These are phyloP conservation scores for Sebastes nivosus DNA, from an alignment of 2,797 vertebrate species.

Conservation along the genomic window DNA sequence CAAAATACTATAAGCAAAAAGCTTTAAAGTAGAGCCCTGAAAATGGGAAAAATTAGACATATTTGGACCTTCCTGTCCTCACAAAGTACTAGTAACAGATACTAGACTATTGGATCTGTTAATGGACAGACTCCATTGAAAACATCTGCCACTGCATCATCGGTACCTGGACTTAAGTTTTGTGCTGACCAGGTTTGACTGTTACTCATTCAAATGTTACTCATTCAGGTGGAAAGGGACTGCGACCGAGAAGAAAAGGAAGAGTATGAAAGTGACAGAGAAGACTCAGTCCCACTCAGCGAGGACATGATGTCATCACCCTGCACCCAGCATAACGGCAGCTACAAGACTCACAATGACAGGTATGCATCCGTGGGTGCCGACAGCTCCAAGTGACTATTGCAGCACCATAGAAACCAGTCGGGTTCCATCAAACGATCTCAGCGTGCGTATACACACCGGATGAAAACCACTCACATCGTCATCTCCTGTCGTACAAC, in stretches of 20 bases:
- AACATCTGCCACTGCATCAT: not conserved
- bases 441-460: not conserved
- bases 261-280: constrained; percentile 77
- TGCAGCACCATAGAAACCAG: not conserved
- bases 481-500: not conserved
- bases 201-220: not conserved
- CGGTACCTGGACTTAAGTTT: not conserved
- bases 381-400: constrained; percentile 71
- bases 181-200: not conserved
- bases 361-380: constrained; percentile 72
- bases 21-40: not conserved
- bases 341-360: constrained; percentile 80
- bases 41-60: not conserved
- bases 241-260: constrained; percentile 64
- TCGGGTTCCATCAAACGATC: not conserved
- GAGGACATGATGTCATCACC: constrained; percentile 77
- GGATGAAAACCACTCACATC: constrained; percentile 4
- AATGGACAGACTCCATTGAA: not conserved
- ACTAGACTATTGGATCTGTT: not conserved
- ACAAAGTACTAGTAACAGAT: not conserved
- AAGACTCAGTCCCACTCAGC: constrained; percentile 69
- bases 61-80: not conserved
- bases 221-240: constrained; percentile 80
- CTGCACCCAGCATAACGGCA: constrained; percentile 88
- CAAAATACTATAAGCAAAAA: not conserved